phyloP scores from a whole-genome alignment of 1,140 invertebrate genomes.

The Scylla paramamosain region DNA sequence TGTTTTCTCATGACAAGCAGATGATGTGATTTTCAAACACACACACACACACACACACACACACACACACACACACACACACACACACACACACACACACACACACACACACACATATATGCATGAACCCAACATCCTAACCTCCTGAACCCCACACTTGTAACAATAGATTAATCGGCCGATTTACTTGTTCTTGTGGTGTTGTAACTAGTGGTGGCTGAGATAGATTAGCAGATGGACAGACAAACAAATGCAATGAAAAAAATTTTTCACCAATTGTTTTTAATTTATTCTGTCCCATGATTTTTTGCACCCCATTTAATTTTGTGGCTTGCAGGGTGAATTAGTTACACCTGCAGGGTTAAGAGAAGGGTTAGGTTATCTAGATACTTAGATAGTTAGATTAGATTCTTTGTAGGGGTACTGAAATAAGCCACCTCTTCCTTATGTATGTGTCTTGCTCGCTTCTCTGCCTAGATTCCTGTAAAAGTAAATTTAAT shows the following conservation, averaged over 20 bases:
- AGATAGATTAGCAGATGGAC: no score
- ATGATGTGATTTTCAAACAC: not conserved
- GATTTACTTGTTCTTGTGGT: no score
- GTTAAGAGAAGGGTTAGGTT: no score
- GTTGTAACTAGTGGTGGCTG: no score
- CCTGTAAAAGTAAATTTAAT: not conserved
- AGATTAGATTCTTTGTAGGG: no score
- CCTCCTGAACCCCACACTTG: no score
- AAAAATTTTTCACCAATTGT: not conserved
- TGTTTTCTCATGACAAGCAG: not conserved
- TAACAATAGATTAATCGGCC: no score
- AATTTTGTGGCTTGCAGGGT: not conserved
- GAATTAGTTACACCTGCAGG: no score
- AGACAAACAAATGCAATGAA: not conserved
- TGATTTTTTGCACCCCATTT: not conserved
- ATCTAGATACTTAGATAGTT: no score
- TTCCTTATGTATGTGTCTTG: not conserved
- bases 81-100: slow-evolving; percentile 35
- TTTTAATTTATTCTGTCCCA: not conserved
- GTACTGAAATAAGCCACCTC: not conserved
- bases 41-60: no score
- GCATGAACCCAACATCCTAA: not conserved
- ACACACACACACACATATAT: slow-evolving; percentile 31
- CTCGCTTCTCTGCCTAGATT: not conserved
- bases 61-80: not conserved